These are phyloP conservation scores for Serripes groenlandicus DNA, from an alignment of 2,888 invertebrate species.

Conservation along the genomic window DNA sequence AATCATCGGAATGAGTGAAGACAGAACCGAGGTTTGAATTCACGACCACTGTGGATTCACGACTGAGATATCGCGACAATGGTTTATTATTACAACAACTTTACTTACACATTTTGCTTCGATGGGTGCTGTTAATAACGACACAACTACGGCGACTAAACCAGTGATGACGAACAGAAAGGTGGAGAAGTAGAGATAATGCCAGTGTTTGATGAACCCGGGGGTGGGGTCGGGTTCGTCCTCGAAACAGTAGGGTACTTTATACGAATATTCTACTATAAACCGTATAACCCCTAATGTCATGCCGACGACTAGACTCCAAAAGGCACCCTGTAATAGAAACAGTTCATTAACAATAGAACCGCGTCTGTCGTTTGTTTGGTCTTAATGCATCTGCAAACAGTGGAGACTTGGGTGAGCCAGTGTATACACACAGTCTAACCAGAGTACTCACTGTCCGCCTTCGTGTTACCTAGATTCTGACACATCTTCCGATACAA, in stretches of 20 bases:
- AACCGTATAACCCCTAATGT: slow-evolving; percentile 87
- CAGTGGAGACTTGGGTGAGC: too few species aligned
- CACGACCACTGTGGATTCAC: too few species aligned
- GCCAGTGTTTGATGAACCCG: slow-evolving; percentile 80
- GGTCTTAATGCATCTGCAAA: too few species aligned
- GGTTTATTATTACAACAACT: not conserved
- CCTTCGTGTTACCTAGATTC: too few species aligned
- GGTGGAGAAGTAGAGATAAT: slow-evolving; percentile 87
- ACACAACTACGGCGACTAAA: slow-evolving; percentile 85
- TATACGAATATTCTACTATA: slow-evolving; percentile 87
- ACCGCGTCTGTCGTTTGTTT: too few species aligned
- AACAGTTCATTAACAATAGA: too few species aligned
- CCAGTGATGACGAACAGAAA: slow-evolving; percentile 87
- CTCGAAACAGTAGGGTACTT: slow-evolving; percentile 86
- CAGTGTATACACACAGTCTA: too few species aligned
- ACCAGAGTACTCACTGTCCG: too few species aligned
- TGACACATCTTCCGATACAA: too few species aligned
- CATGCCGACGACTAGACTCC: slow-evolving; percentile 87
- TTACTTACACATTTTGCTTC: slow-evolving; percentile 85
- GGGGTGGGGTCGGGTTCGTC: slow-evolving; percentile 75
- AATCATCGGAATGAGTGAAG: too few species aligned
- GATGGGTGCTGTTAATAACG: slow-evolving; percentile 87
- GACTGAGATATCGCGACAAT: not conserved
- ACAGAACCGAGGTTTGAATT: too few species aligned
- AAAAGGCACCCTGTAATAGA: slow-evolving; percentile 88